A percentile compares a stretch with the other conserved stretches of the same genome.
phyloP scores from a whole-genome alignment of 2,113 vertebrate species.

The Xiphorhynchus elegans region DNA sequence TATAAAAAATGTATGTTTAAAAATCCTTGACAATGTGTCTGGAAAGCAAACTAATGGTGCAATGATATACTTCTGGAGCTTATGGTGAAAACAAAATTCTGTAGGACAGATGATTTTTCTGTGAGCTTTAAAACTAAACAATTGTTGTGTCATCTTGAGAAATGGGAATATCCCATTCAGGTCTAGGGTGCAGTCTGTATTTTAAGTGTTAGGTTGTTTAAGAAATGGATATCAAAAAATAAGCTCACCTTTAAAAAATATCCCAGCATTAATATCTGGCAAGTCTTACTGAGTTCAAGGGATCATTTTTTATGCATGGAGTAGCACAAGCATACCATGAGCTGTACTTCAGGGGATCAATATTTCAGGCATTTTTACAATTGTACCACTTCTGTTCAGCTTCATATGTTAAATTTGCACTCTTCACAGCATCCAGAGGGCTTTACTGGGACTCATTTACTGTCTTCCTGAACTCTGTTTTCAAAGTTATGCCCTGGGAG shows the following conservation, averaged over 20 bases:
- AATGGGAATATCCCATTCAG: background rate
- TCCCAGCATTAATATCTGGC: background rate
- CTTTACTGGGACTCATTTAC: conserved; percentile 36
- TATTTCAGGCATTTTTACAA: background rate
- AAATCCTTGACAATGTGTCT: background rate
- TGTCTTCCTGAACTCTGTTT: conserved; percentile 41
- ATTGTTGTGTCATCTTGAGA: background rate
- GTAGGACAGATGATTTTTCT: background rate
- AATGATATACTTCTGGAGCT: background rate
- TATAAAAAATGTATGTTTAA: background rate
- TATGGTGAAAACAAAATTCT: background rate
- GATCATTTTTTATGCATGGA: background rate
- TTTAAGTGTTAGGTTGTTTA: background rate
- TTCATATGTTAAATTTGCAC: background rate
- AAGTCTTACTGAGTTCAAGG: background rate
- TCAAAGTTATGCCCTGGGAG: conserved; percentile 63
- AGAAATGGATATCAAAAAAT: background rate
- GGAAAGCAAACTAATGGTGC: background rate
- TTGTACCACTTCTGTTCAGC: background rate
- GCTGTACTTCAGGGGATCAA: background rate
- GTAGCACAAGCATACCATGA: background rate
- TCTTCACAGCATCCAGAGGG: conserved; percentile 14
- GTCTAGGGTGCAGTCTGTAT: background rate
- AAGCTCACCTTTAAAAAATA: background rate
- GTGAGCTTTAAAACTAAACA: background rate